Evolutionary conservation across 1,140 invertebrate genomes (phyloP).

Genomic region (Diabrotica virgifera): DNA sequence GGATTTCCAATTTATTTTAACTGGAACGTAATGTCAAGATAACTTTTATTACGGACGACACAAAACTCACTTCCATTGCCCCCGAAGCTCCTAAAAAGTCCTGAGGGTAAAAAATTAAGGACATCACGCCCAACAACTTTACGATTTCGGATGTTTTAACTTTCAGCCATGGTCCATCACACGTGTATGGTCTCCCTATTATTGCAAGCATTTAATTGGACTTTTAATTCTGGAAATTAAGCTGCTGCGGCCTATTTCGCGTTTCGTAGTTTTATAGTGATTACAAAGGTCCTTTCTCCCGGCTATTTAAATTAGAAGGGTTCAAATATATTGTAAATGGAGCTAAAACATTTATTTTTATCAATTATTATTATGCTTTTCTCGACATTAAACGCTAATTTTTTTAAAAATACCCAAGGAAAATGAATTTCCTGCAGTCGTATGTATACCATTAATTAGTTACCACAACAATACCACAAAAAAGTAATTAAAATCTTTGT

Average conservation of each 20-base stretch:
- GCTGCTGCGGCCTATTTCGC: neutral
- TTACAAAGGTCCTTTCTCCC: neutral
- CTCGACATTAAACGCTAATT: too few relatives aligned
- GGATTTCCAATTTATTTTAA: conserved; percentile 3
- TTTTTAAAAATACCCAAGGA: too few relatives aligned
- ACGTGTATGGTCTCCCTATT: neutral
- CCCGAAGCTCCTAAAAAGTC: neutral
- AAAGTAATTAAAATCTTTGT: too few relatives aligned
- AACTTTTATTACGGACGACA: neutral
- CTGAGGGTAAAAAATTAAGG: neutral
- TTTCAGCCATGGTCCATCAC: neutral
- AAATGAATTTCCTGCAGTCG: too few relatives aligned
- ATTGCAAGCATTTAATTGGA: neutral
- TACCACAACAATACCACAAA: too few relatives aligned
- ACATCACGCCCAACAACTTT: neutral
- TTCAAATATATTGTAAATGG: neutral
- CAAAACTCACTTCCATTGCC: neutral
- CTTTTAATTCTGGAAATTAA: conserved; percentile 3
- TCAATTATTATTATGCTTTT: too few relatives aligned
- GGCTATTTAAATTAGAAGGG: neutral
- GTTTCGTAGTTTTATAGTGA: neutral
- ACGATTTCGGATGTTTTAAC: conserved; percentile 2
- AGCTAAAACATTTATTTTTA: too few relatives aligned
- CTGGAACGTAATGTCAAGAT: neutral
- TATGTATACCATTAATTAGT: too few relatives aligned